Conservation (phyloP, 2,888 invertebrate genomes). For the Tyria jacobaeae region DNA sequence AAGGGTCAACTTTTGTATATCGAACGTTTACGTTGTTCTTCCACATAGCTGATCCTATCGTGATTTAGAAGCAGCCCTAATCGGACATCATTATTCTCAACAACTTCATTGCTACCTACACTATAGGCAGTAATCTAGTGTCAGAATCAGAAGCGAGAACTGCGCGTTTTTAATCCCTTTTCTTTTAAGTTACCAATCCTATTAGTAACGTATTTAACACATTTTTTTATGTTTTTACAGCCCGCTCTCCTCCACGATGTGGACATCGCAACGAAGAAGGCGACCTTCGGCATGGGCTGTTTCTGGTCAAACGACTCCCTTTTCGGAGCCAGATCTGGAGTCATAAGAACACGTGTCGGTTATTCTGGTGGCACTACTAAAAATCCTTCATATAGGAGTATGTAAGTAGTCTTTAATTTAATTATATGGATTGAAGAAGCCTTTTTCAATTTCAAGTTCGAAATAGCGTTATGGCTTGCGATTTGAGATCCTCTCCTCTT, state of each 20-base stretch:
- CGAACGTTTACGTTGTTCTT: too few relatives aligned
- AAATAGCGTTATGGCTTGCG: too few relatives aligned
- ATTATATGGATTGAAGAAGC: too few relatives aligned
- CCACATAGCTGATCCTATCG: too few relatives aligned
- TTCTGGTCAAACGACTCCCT: constrained; percentile 97
- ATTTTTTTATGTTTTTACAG: constrained; percentile 52
- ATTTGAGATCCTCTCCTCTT: too few relatives aligned
- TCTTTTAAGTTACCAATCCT: too few relatives aligned
- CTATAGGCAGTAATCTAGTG: background rate
- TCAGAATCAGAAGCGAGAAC: too few relatives aligned
- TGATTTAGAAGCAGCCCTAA: background rate
- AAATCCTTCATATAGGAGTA: constrained; percentile 93
- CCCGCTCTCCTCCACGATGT: constrained; percentile 88
- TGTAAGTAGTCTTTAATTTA: constrained; percentile 87
- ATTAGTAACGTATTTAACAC: too few relatives aligned
- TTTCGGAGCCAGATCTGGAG: constrained; percentile 90
- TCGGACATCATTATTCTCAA: background rate
- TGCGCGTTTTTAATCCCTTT: too few relatives aligned
- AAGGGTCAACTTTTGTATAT: too few relatives aligned
- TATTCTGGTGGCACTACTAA: constrained; percentile 95
- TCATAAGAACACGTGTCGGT: constrained; percentile 96
- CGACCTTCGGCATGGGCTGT: constrained; percentile 97
- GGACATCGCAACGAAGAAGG: constrained; percentile 89
- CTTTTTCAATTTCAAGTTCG: too few relatives aligned
- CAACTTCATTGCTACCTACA: too few relatives aligned